Percentiles rank a stretch among this genome's conserved stretches.
These are phyloP conservation scores for Elephantulus edwardii DNA, from an alignment of 2,113 vertebrate genomes.

Conservation along the genomic window DNA sequence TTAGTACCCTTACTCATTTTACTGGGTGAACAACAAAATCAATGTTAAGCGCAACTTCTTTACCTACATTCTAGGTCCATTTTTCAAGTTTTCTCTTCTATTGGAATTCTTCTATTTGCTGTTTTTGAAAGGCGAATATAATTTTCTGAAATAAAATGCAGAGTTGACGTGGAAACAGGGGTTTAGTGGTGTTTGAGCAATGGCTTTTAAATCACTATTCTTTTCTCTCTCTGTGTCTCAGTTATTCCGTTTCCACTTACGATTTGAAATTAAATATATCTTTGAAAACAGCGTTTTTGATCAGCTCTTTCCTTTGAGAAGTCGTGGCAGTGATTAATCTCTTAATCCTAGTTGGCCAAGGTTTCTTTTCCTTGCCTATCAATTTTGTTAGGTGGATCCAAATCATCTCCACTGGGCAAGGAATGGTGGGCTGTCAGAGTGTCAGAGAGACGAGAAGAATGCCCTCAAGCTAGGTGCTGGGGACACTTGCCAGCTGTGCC, in stretches of 20 bases:
- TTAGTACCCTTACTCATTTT: slow-evolving; percentile 3
- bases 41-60: neutral
- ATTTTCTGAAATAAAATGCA: slow-evolving; percentile 34
- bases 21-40: neutral
- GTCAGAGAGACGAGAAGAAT: neutral
- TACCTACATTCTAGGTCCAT: slow-evolving; percentile 15
- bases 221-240: neutral
- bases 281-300: neutral
- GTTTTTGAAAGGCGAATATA: slow-evolving; percentile 5
- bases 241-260: neutral
- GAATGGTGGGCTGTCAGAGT: neutral
- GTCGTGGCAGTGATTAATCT: neutral
- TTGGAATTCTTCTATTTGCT: neutral
- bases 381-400: neutral
- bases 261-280: neutral
- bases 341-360: neutral
- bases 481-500: neutral
- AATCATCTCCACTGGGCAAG: neutral
- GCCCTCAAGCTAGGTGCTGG: neutral
- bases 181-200: neutral
- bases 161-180: neutral
- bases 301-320: neutral
- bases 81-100: slow-evolving; percentile 48
- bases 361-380: neutral
- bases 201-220: neutral